Evolutionary conservation across 2,113 vertebrate species (phyloP), one percentile per base, ranked within the genome.

Genomic region (Ahaetulla prasina): DNA sequence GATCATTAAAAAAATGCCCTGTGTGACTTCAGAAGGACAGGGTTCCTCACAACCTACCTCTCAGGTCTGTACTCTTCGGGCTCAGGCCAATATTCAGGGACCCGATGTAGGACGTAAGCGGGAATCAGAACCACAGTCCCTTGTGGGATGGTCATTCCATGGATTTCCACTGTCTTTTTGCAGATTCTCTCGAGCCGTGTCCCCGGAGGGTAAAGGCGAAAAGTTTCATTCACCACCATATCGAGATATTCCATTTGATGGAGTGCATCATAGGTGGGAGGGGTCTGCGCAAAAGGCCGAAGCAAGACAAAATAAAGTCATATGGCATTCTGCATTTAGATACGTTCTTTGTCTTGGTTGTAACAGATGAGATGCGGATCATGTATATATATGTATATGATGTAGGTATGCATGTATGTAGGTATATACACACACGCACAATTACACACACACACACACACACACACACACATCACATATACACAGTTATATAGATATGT

Each of bases 201-300:
- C 2, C 53, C 93, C 0, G 91, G 23, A 0, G 98, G 98, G 52
- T 96, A 98, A 25, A 99, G 35, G 2, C 97, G 93, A 39, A 99
- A 96, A 8, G 96, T 95, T 95, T 99, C 98, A 0, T 96, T 98
- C 95, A 99, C 94, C 52, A 97, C 98, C 95, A 97, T 97, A 22
- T 99, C 98, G 0, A 99, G 93, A 91, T 98, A 99, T 8, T 99
- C 98, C 98, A 99, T 98, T 92, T 98, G 97, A 80, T 93, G 94
- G 93, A 99, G 5, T 0, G 91, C 2, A 0, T 94, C 96, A n/a
- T 98, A 99, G 0, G 96, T 97, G 43, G 97, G 93, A 18, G 96
- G 9, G 53, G 95, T 94, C 98, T 99, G 43, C 2, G 5, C 8
- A 3, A 45, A 16, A 1, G 23, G 85, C 23, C 10, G 52, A 92